Conservation (phyloP, 2,888 invertebrate species). For the Schrankia costaestrigalis region DNA sequence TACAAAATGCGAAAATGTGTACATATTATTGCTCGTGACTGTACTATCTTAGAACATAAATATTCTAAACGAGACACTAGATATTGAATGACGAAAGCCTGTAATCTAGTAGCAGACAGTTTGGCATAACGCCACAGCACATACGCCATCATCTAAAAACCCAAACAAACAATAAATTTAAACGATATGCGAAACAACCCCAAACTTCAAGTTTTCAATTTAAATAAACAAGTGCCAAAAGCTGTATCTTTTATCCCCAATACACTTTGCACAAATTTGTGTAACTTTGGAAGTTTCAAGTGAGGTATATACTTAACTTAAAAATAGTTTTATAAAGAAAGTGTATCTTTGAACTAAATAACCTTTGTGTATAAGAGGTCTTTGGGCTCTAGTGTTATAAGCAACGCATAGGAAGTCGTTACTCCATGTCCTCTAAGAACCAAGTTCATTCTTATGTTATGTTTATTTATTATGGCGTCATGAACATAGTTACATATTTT, state of each 20-base stretch:
- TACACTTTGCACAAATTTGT: background rate
- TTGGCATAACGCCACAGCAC: conserved; percentile 7
- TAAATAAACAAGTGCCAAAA: conserved; percentile 4
- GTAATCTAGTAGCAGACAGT: conserved; percentile 1
- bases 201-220: conserved; percentile 7
- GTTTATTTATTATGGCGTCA: too few relatives aligned
- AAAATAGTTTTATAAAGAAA: background rate
- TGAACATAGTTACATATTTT: too few relatives aligned
- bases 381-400: too few relatives aligned
- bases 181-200: conserved; percentile 5
- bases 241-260: conserved; percentile 1
- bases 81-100: conserved; percentile 5
- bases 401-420: too few relatives aligned
- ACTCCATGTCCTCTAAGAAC: too few relatives aligned
- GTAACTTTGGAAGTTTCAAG: background rate
- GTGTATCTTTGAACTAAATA: too few relatives aligned
- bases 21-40: too few relatives aligned
- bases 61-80: background rate
- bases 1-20: too few relatives aligned
- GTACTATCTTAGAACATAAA: too few relatives aligned
- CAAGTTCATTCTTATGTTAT: too few relatives aligned
- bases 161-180: conserved; percentile 10
- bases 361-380: too few relatives aligned
- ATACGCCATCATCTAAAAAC: conserved; percentile 12
- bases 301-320: background rate